Base-by-base conservation (phyloP, 2,797 vertebrate genomes). In the Pterois miles region DNA sequence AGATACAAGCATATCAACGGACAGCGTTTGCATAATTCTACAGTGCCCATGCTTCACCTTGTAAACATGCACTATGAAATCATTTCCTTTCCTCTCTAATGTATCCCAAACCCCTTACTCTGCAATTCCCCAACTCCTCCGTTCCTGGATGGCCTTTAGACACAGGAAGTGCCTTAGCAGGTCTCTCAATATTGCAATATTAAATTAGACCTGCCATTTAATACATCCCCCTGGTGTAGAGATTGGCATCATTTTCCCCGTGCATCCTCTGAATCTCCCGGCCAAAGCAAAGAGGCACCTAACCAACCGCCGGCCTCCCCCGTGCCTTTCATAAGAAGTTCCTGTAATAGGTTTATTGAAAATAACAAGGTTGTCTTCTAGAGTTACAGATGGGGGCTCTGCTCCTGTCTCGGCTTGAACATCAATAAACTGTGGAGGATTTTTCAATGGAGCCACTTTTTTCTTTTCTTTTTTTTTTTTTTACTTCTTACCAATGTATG, bases 111-210 rank as follows among this genome's bases (percentile, higher is more conserved):
- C 59, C 82, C 85, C 83, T 86, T 87, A 85, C 90, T 92, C 88
- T 91, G 92, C 92, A 72, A 78, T 83, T 74, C 79, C 80, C 80
- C 74, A 81, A 83, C 86, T 85, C 77, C 88, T 90, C 80, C 83
- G 70, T 87, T 89, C 87, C 76, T 84, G 86, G 80, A 89, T 52
- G 52, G 88, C 85, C 90, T 80, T 88, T 89, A 91, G 92, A 92
- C 83, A 82, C 92, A 93, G 93, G 93, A 94, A 93, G 91, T 93
- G 92, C 90, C 88, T 90, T 75, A 89, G 92, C 85, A 87, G 90
- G 90, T 93, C 84, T 91, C 90, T 92, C 87, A 91, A 62, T 89
- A 88, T 84, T 90, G 81, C 79, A 69, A 78, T 91, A 93, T 94
- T 93, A 91, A 90, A 94, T 94, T 93, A 92, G 89, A 83, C 72